These are phyloP conservation scores for Pyralis farinalis DNA, from an alignment of 2,888 invertebrate genomes.

Conservation along the genomic window DNA sequence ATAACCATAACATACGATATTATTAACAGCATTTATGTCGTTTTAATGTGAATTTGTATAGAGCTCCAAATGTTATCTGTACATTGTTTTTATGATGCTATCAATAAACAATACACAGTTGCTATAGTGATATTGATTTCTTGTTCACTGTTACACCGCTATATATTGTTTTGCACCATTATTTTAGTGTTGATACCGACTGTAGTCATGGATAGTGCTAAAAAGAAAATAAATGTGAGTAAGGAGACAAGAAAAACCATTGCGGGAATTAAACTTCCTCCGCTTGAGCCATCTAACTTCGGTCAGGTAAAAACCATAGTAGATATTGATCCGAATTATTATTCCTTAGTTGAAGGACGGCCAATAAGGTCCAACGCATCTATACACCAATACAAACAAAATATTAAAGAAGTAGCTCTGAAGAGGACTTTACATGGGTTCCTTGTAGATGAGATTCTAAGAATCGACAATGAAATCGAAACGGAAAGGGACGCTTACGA, in stretches of 20 bases:
- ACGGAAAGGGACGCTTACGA: slow-evolving; percentile 55
- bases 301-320: slow-evolving; percentile 71
- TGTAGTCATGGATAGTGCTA: slow-evolving; percentile 23
- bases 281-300: slow-evolving; percentile 45
- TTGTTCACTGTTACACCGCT: not conserved
- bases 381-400: slow-evolving; percentile 75
- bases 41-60: too few species aligned
- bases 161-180: not conserved
- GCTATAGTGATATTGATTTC: slow-evolving; percentile 55
- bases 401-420: slow-evolving; percentile 64
- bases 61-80: too few species aligned
- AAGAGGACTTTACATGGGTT: slow-evolving; percentile 61
- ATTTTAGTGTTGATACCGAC: not conserved
- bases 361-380: slow-evolving; percentile 80
- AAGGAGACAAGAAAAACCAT: slow-evolving; percentile 43
- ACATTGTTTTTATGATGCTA: not conserved
- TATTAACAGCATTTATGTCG: too few species aligned
- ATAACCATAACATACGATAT: too few species aligned
- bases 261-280: slow-evolving; percentile 59
- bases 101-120: slow-evolving; percentile 25
- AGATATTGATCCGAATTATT: slow-evolving; percentile 84
- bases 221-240: slow-evolving; percentile 41
- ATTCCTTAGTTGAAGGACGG: slow-evolving; percentile 80
- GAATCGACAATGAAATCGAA: slow-evolving; percentile 63
- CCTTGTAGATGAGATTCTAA: slow-evolving; percentile 61